These are phyloP conservation scores for Acrocephalus scirpaceus DNA, from an alignment of 2,797 vertebrate genomes.

Conservation along the genomic window DNA sequence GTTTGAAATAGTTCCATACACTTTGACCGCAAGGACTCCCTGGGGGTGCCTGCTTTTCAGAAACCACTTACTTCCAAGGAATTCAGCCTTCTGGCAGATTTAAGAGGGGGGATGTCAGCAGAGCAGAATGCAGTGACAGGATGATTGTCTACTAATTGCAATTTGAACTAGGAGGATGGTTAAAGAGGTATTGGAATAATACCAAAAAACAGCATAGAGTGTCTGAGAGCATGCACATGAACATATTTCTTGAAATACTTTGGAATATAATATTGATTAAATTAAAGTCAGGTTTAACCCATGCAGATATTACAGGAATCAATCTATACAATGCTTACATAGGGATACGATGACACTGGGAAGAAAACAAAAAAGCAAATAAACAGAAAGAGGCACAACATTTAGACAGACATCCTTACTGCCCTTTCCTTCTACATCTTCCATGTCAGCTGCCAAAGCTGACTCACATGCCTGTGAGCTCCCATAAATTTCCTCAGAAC, in stretches of 20 bases:
- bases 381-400: not conserved
- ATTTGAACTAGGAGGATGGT: conserved; percentile 33
- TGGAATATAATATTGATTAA: not conserved
- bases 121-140: conserved; percentile 58
- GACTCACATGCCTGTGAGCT: not conserved
- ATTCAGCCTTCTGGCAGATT: conserved; percentile 65
- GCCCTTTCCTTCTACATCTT: not conserved
- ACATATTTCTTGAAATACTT: not conserved
- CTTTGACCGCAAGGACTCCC: conserved; percentile 63
- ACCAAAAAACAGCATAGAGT: not conserved
- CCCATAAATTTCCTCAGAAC: not conserved
- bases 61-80: conserved; percentile 66
- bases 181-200: conserved; percentile 9
- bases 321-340: not conserved
- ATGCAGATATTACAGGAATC: not conserved
- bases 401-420: not conserved
- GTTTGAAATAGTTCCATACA: conserved; percentile 60
- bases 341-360: not conserved
- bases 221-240: not conserved
- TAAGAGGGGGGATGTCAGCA: conserved; percentile 56
- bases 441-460: not conserved
- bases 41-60: conserved; percentile 47
- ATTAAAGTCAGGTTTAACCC: not conserved
- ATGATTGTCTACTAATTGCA: conserved; percentile 62
- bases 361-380: not conserved